Percentiles rank a stretch among this genome's conserved stretches.
phyloP scores from a whole-genome alignment of 2,797 vertebrate genomes.

The Holocentrus rufus region DNA sequence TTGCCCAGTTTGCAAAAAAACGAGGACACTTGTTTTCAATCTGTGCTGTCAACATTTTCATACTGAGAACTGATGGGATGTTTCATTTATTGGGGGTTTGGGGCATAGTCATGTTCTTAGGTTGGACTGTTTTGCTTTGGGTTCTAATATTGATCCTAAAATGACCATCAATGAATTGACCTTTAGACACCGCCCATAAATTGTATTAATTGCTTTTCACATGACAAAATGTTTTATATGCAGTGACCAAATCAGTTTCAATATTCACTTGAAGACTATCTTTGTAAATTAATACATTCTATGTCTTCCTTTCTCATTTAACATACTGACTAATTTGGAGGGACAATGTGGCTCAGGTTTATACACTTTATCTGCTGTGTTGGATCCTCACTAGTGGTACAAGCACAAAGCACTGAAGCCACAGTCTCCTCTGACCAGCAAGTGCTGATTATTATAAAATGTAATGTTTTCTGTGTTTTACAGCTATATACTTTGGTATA shows the following conservation, averaged over 20 bases:
- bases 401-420: not conserved
- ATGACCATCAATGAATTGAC: conserved; percentile 28
- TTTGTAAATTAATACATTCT: not conserved
- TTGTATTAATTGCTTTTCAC: no score
- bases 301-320: no score
- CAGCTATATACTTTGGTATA: no score
- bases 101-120: conserved; percentile 55
- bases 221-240: not conserved
- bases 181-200: conserved; percentile 34
- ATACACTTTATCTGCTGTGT: not conserved
- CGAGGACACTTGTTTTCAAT: conserved; percentile 85
- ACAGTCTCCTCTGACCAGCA: not conserved
- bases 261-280: not conserved
- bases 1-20: conserved; percentile 83
- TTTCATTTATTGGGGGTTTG: conserved; percentile 76
- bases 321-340: no score
- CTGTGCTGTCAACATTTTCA: conserved; percentile 82
- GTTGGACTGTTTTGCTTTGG: conserved; percentile 50
- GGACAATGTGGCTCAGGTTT: not conserved
- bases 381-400: not conserved
- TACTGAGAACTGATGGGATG: conserved; percentile 80
- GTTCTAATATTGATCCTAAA: conserved; percentile 43
- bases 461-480: no score
- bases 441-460: not conserved
- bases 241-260: not conserved